A percentile compares a stretch with the other conserved stretches of the same genome.
Conservation (phyloP, 1,140 invertebrate species). For the Bombyx mori region ASM3026992v2 NC_085128.1:9022501-9023000, state of each 20-base stretch:
- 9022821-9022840: no score
- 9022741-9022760: neutral
- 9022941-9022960: no score
- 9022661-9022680: constrained; percentile 23
- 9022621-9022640: constrained; percentile 34
- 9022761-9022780: no score
- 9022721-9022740: constrained; percentile 27
- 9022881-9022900: no score
- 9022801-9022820: no score
- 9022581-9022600: constrained; percentile 22
- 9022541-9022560: constrained; percentile 25
- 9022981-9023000: no score
- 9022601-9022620: constrained; percentile 20
- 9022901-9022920: no score
- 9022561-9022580: constrained; percentile 31
- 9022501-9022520: constrained; percentile 31
- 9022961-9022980: no score
- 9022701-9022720: constrained; percentile 11
- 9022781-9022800: no score
- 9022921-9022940: no score
- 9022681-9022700: constrained; percentile 23
- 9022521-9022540: constrained; percentile 11
- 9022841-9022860: no score
- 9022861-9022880: no score
- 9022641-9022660: constrained; percentile 26